Percentiles rank a stretch among this genome's conserved stretches.
Evolutionary conservation across 2,113 vertebrate genomes (phyloP).

Genomic region (Colistium nudipinnis): DNA sequence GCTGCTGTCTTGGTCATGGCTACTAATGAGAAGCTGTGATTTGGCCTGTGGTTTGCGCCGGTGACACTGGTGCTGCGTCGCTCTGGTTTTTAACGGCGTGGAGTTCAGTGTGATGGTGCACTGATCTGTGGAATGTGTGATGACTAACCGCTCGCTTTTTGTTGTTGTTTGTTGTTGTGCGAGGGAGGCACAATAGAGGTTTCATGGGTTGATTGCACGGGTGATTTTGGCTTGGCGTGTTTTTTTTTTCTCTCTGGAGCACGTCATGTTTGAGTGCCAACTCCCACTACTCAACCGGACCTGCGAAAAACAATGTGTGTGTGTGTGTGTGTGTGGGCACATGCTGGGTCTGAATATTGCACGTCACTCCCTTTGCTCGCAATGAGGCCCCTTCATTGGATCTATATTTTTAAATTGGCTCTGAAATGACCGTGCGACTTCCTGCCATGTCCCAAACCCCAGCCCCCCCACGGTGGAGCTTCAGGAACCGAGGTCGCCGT

Average conservation of each 20-base stretch:
- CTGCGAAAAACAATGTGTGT: neutral
- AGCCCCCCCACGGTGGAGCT: conserved; percentile 72
- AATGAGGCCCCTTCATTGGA: neutral
- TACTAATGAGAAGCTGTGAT: conserved; percentile 42
- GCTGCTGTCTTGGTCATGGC: conserved; percentile 19
- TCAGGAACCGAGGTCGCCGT: conserved; percentile 70
- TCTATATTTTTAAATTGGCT: conserved; percentile 1
- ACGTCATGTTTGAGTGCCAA: conserved; percentile 6
- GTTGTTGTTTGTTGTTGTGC: neutral
- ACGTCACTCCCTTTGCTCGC: conserved; percentile 16
- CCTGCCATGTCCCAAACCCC: conserved; percentile 45
- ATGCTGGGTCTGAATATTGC: conserved; percentile 10
- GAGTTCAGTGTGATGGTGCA: neutral
- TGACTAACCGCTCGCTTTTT: conserved; percentile 21
- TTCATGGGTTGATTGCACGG: conserved; percentile 1
- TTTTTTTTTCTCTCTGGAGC: neutral
- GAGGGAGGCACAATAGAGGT: neutral
- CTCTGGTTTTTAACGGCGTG: neutral
- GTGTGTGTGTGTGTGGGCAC: neutral
- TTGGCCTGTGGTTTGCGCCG: neutral
- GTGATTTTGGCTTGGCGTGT: conserved; percentile 18
- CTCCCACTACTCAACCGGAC: conserved; percentile 18
- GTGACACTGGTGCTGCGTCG: conserved; percentile 6
- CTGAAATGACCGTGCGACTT: conserved; percentile 31
- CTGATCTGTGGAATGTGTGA: neutral